These are phyloP conservation scores for Scaptomyza cyrtandrae DNA, from an alignment of 2,888 invertebrate species.

Conservation along the genomic window DNA sequence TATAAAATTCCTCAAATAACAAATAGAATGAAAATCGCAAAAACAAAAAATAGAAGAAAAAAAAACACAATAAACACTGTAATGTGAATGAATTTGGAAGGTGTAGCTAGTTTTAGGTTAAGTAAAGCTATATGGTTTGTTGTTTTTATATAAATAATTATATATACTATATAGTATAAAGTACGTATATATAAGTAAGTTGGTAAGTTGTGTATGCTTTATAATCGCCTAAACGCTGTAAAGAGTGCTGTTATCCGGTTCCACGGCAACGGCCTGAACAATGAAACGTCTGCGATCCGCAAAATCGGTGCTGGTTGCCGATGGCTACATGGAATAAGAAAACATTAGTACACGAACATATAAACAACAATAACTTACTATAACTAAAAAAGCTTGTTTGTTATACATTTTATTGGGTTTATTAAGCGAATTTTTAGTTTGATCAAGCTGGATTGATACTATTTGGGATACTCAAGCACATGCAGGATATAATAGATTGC, in stretches of 20 bases:
- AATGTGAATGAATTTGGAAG: conserved; percentile 4
- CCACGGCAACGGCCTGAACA: conserved; percentile 82
- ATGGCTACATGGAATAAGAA: conserved; percentile 45
- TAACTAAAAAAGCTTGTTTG: background rate
- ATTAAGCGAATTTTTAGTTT: background rate
- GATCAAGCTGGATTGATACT: conserved; percentile 7
- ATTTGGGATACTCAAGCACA: conserved; percentile 24
- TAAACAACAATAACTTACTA: background rate
- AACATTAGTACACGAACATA: background rate
- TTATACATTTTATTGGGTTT: background rate
- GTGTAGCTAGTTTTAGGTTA: conserved; percentile 15
- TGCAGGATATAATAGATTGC: conserved; percentile 9
- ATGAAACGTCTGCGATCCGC: conserved; percentile 82
- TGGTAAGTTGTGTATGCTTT: conserved; percentile 22
- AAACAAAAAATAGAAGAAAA: background rate
- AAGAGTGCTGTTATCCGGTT: conserved; percentile 81
- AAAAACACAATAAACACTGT: conserved; percentile 21
- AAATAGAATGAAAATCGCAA: conserved; percentile 12
- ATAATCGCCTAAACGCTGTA: conserved; percentile 63
- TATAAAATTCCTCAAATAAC: background rate
- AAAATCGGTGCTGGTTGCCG: conserved; percentile 34
- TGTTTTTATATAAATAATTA: background rate
- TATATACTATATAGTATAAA: conserved; percentile 11
- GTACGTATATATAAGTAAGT: conserved; percentile 19
- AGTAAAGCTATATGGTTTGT: conserved; percentile 48